These are phyloP conservation scores for Probosciger aterrimus DNA, from an alignment of 2,113 vertebrate genomes.

Conservation along the genomic window DNA sequence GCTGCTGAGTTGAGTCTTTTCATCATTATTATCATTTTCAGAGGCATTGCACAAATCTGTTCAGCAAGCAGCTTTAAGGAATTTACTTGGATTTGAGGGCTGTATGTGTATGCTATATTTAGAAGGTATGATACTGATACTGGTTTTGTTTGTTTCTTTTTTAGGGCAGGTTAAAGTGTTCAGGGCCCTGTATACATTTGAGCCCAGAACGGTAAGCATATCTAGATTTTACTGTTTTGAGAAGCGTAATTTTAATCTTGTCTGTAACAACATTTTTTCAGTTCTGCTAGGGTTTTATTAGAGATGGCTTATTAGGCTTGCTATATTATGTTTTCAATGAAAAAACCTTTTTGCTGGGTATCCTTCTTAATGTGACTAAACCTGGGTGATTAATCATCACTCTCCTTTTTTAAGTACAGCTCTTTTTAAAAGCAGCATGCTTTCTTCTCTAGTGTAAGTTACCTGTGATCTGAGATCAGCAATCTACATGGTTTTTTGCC, in stretches of 20 bases:
- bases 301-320: background rate
- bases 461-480: background rate
- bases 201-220: constrained; percentile 92
- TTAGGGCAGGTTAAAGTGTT: constrained; percentile 96
- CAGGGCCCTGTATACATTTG: constrained; percentile 93
- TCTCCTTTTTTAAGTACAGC: background rate
- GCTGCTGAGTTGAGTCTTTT: background rate
- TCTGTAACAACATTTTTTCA: background rate
- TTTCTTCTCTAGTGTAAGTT: background rate
- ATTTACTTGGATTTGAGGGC: background rate
- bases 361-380: background rate
- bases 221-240: background rate
- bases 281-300: background rate
- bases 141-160: background rate
- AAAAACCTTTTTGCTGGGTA: background rate
- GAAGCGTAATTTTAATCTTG: background rate
- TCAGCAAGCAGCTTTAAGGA: background rate
- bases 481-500: background rate
- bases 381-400: background rate
- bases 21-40: background rate
- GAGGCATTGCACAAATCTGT: background rate
- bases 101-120: background rate
- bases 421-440: background rate
- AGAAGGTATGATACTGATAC: background rate
- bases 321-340: background rate